These are phyloP conservation scores for Mallotus villosus DNA, from an alignment of 2,797 vertebrate species.

Conservation along the genomic window DNA sequence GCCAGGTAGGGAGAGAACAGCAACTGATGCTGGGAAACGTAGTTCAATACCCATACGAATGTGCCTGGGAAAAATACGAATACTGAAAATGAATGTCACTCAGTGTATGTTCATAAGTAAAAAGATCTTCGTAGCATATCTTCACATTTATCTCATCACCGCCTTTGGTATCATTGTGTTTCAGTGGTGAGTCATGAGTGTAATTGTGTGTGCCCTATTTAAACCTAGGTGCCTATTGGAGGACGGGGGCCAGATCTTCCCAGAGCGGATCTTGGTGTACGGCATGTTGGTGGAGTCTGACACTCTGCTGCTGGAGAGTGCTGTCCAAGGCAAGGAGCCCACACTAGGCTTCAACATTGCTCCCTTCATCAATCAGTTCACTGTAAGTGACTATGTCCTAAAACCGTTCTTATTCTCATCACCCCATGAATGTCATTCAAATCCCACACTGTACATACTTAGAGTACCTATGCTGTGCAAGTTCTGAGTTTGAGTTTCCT, in stretches of 20 bases:
- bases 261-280: conserved; percentile 85
- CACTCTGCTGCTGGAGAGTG: conserved; percentile 86
- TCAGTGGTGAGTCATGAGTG: too few species aligned
- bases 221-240: conserved; percentile 86
- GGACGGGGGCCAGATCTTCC: conserved; percentile 90
- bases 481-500: not conserved
- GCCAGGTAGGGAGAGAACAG: conserved; percentile 79
- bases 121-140: not conserved
- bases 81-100: too few species aligned
- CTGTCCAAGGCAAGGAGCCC: conserved; percentile 89
- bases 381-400: conserved; percentile 69
- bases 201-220: conserved; percentile 11
- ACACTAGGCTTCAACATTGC: conserved; percentile 93
- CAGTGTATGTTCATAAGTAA: too few species aligned
- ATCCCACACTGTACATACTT: not conserved
- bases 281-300: conserved; percentile 91
- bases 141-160: not conserved
- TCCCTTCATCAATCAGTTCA: conserved; percentile 98
- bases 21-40: not conserved
- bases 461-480: not conserved
- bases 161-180: not conserved
- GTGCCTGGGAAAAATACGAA: not conserved
- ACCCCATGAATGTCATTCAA: not conserved
- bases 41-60: not conserved
- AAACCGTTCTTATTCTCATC: not conserved